A percentile compares a stretch with the other conserved stretches of the same genome.
These are phyloP conservation scores for Squalus acanthias DNA, from an alignment of 2,797 vertebrate species.

Conservation along the genomic window DNA sequence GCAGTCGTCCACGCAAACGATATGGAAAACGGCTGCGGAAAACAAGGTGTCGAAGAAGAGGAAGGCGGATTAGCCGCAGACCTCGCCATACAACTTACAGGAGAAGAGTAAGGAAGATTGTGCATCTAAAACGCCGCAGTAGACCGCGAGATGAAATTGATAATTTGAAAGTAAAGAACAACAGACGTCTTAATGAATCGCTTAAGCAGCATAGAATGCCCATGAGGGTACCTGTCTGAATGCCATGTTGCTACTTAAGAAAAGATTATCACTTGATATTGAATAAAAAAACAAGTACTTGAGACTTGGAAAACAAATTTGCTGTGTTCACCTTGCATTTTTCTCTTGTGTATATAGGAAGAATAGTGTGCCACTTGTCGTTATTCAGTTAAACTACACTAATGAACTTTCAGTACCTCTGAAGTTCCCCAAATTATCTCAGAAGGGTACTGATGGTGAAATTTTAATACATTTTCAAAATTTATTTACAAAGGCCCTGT, in stretches of 20 bases:
- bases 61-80: not conserved
- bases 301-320: constrained; percentile 31
- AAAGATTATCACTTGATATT: constrained; percentile 37
- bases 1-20: constrained; percentile 21
- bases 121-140: constrained; percentile 22
- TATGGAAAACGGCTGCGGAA: not conserved
- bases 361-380: not conserved
- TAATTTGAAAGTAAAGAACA: constrained; percentile 37
- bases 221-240: constrained; percentile 34
- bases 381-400: no score
- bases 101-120: constrained; percentile 3
- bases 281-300: constrained; percentile 38
- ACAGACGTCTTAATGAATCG: constrained; percentile 33
- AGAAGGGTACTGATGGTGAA: no score
- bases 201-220: constrained; percentile 29
- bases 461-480: no score
- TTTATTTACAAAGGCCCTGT: no score
- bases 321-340: not conserved
- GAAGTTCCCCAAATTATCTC: no score
- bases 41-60: constrained; percentile 21
- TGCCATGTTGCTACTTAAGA: constrained; percentile 34
- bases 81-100: not conserved
- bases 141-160: constrained; percentile 23
- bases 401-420: no score
- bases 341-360: not conserved